Base-by-base conservation (phyloP, 2,113 vertebrate genomes). In the Eupsittula cactorum region DNA sequence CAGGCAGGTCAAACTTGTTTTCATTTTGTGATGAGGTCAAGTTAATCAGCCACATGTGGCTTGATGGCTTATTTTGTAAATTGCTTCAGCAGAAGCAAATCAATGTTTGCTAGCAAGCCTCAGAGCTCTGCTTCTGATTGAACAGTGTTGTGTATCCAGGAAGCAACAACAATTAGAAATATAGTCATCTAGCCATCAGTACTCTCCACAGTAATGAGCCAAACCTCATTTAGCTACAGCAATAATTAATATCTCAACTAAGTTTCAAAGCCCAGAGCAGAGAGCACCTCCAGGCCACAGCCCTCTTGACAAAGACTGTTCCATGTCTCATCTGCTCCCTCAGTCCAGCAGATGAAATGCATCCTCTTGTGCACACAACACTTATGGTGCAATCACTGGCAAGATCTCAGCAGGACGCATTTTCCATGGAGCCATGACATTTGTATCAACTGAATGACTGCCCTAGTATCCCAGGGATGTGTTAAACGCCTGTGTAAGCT, bases 11-110 rank as follows among this genome's bases (percentile, higher is more conserved):
- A 94, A 94, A 96, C 85, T 91, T 87, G 60, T 78, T 96, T 42
- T 86, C 76, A 83, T 86, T 95, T 92, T 96, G 59, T 92, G 92
- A 95, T 92, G 90, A 97, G 96, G 95, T 96, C 94, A 96, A 96
- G 75, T 86, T 93, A 94, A 96, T 94, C 94, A 96, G 94, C 96
- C 92, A 96, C 94, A 96, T 95, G 92, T 90, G 82, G 94, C 75
- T 96, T 95, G 92, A 95, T 96, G 76, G 94, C 92, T 95, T 96
- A 91, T 94, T 97, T 89, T 37, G 90, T 82, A 96, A 96, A 96
- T 94, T 89, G 92, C 94, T 87, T 90, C 87, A 80, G 94, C 33
- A 96, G 89, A 93, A 92, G 71, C 60, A 92, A 97, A 94, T 93
- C 92, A 82, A 70, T 95, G 90, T 91, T 93, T 96, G 90, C 85